These are phyloP conservation scores for Arbacia lixula DNA, from an alignment of 53 echinoderm and acorn worm species.

Conservation along the genomic window DNA sequence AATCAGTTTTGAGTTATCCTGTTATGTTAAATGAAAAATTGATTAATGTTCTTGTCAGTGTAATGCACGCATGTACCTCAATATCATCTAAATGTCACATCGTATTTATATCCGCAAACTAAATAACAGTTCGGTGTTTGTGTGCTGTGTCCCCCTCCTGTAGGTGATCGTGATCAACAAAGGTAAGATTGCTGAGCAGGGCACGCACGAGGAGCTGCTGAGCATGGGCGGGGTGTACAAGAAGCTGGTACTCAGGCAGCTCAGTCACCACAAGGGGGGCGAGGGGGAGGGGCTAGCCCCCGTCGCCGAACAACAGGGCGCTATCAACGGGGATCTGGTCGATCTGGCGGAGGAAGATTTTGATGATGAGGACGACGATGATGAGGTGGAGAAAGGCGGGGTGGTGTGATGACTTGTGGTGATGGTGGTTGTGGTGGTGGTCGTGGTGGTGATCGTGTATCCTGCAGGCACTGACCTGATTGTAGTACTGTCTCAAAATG, in stretches of 20 bases:
- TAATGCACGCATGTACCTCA: too few species aligned
- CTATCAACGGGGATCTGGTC: not conserved
- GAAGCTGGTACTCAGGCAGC: slow-evolving; percentile 90
- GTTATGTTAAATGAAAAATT: too few species aligned
- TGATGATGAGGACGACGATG: slow-evolving; percentile 31
- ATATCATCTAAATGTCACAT: too few species aligned
- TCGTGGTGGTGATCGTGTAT: too few species aligned
- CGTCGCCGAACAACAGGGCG: not conserved
- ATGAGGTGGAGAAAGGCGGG: not conserved
- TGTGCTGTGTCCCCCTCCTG: not conserved
- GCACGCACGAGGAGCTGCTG: slow-evolving; percentile 90
- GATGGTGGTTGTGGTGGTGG: too few species aligned
- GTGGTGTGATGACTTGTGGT: not conserved
- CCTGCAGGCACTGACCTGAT: too few species aligned
- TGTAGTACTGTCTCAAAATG: too few species aligned
- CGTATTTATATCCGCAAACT: too few species aligned
- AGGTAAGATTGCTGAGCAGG: slow-evolving; percentile 83
- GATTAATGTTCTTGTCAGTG: too few species aligned
- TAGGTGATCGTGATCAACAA: slow-evolving; percentile 95
- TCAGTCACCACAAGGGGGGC: slow-evolving; percentile 64
- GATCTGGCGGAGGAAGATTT: not conserved
- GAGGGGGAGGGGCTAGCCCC: slow-evolving; percentile 2
- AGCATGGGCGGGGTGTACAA: slow-evolving; percentile 92
- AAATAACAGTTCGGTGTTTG: not conserved
- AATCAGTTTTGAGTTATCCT: too few species aligned